These are phyloP conservation scores for Ursus arctos DNA, from an alignment of 2,113 vertebrate genomes.

Conservation along the genomic window DNA sequence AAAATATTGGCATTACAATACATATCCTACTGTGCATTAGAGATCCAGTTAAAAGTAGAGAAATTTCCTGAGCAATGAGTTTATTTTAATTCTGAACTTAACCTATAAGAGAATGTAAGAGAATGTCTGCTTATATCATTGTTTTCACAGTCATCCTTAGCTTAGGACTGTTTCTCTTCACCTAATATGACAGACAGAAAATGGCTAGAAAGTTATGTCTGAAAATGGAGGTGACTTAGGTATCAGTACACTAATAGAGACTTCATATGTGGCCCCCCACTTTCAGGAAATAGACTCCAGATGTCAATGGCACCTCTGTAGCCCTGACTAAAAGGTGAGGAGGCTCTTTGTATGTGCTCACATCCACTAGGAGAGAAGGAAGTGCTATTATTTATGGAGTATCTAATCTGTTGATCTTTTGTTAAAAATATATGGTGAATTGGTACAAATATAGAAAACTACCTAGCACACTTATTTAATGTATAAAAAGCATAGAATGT, in stretches of 20 bases:
- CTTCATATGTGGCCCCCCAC: not conserved
- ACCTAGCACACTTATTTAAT: not conserved
- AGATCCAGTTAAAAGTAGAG: not conserved
- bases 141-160: not conserved
- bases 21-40: not conserved
- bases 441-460: not conserved
- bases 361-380: conserved; percentile 16
- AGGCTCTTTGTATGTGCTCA: not conserved
- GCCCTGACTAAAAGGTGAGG: not conserved
- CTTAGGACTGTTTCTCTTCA: not conserved
- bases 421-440: not conserved
- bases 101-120: not conserved
- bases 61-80: not conserved
- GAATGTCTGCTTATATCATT: not conserved
- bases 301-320: not conserved
- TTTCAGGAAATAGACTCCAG: not conserved
- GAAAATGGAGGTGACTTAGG: not conserved
- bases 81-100: not conserved
- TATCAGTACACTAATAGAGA: not conserved
- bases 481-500: not conserved
- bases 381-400: not conserved
- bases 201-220: not conserved
- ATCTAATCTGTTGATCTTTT: not conserved
- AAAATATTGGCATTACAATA: not conserved
- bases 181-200: not conserved